A percentile compares a stretch with the other conserved stretches of the same genome.
Conservation (phyloP, 2,797 vertebrate species). For the Knipowitschia caucasica region DNA sequence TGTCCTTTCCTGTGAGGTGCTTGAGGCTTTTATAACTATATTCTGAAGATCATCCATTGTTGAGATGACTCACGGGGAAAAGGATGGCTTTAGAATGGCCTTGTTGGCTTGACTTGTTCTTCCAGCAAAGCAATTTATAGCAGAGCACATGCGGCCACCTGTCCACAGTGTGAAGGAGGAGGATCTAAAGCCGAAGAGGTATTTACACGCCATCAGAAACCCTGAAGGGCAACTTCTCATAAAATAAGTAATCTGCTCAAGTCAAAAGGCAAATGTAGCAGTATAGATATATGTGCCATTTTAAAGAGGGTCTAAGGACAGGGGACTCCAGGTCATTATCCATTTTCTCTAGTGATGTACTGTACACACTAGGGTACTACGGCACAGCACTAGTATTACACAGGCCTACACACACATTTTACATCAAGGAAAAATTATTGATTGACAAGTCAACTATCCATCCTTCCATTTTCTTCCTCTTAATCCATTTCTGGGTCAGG, state of each 20-base stretch:
- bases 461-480: no score
- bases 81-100: slow-evolving; percentile 24
- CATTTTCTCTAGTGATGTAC: no score
- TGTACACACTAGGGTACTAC: no score
- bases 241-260: background rate
- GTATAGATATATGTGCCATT: background rate
- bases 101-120: slow-evolving; percentile 19
- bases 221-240: background rate
- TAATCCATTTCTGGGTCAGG: no score
- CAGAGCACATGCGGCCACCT: slow-evolving; percentile 28
- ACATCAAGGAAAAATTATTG: no score
- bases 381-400: no score
- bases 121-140: slow-evolving; percentile 20
- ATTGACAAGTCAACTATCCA: no score
- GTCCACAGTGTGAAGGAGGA: slow-evolving; percentile 33
- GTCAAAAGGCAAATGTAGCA: background rate
- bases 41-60: slow-evolving; percentile 16
- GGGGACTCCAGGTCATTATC: no score
- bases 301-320: no score
- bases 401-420: no score
- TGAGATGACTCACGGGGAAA: slow-evolving; percentile 35
- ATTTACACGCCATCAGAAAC: background rate
- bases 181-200: slow-evolving; percentile 20
- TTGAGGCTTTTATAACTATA: slow-evolving; percentile 31
- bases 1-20: slow-evolving; percentile 27